Percentiles rank a stretch among this genome's conserved stretches.
These are phyloP conservation scores for Mythimna lalbum DNA, from an alignment of 2,888 invertebrate genomes.

Conservation along the genomic window DNA sequence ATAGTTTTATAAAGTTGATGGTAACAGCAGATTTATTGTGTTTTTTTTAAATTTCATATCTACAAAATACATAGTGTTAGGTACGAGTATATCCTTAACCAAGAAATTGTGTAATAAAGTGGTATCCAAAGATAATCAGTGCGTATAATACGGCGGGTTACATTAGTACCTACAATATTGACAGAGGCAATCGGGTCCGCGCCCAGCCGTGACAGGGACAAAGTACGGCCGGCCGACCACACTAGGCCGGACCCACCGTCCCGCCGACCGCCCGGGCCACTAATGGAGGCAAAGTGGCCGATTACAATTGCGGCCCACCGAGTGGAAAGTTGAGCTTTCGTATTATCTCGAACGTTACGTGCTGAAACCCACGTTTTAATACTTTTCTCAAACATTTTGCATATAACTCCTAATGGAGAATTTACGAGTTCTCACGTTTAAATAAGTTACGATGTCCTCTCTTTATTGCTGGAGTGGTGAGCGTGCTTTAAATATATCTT, in stretches of 20 bases:
- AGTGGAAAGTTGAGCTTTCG: slow-evolving; percentile 81
- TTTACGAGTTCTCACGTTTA: slow-evolving; percentile 54
- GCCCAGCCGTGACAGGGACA: slow-evolving; percentile 60
- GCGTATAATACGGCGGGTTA: slow-evolving; percentile 33
- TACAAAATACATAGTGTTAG: background rate
- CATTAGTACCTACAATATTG: slow-evolving; percentile 65
- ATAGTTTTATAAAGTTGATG: too few species aligned
- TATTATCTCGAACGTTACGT: slow-evolving; percentile 62
- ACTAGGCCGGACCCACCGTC: slow-evolving; percentile 58
- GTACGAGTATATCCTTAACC: background rate
- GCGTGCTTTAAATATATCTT: slow-evolving; percentile 34
- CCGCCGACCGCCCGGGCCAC: slow-evolving; percentile 56
- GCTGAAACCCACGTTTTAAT: slow-evolving; percentile 56
- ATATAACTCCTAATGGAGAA: slow-evolving; percentile 56
- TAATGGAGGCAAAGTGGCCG: slow-evolving; percentile 84
- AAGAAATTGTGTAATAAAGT: slow-evolving; percentile 37
- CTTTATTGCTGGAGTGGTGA: slow-evolving; percentile 36
- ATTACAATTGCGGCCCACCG: slow-evolving; percentile 80
- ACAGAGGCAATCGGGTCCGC: slow-evolving; percentile 54
- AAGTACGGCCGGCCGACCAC: slow-evolving; percentile 66
- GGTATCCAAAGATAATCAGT: slow-evolving; percentile 53
- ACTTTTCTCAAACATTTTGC: slow-evolving; percentile 59
- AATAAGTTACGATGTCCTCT: slow-evolving; percentile 51
- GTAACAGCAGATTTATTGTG: background rate
- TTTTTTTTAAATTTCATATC: background rate